Evolutionary conservation across 2,113 vertebrate species (phyloP).

Genomic region (Oplegnathus fasciatus): DNA sequence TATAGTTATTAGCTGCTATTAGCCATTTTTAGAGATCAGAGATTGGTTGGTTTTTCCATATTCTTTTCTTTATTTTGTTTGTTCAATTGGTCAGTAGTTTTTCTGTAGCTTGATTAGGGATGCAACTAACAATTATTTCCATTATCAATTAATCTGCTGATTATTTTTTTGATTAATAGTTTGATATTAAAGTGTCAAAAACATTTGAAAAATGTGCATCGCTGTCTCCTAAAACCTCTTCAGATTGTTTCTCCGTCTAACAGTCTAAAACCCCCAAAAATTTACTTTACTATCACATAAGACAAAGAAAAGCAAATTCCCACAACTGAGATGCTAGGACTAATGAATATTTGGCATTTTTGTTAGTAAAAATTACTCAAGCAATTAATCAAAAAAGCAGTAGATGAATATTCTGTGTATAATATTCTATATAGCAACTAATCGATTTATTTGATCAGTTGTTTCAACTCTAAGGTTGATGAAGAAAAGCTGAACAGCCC

Average conservation of each 20-base stretch:
- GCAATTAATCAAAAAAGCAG: background rate
- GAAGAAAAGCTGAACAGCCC: background rate
- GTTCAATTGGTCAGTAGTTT: background rate
- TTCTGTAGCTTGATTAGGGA: background rate
- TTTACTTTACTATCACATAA: background rate
- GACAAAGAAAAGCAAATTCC: background rate
- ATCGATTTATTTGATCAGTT: background rate
- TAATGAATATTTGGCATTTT: background rate
- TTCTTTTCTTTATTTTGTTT: background rate
- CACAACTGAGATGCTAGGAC: background rate
- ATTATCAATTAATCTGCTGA: too few relatives aligned
- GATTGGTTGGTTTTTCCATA: background rate
- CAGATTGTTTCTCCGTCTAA: too few relatives aligned
- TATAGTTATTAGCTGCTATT: background rate
- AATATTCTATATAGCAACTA: too few relatives aligned
- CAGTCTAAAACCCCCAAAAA: too few relatives aligned
- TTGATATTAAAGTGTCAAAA: background rate
- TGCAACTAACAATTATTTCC: background rate
- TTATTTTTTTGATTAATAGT: background rate
- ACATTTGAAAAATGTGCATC: background rate
- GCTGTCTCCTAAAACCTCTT: background rate
- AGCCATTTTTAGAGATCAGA: background rate
- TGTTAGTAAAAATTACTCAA: background rate
- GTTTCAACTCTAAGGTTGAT: background rate
- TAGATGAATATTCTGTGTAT: background rate